Percentiles rank a stretch among this genome's conserved stretches.
These are phyloP conservation scores for Yponomeuta evonymella DNA, from an alignment of 2,888 invertebrate genomes.

Conservation along the genomic window DNA sequence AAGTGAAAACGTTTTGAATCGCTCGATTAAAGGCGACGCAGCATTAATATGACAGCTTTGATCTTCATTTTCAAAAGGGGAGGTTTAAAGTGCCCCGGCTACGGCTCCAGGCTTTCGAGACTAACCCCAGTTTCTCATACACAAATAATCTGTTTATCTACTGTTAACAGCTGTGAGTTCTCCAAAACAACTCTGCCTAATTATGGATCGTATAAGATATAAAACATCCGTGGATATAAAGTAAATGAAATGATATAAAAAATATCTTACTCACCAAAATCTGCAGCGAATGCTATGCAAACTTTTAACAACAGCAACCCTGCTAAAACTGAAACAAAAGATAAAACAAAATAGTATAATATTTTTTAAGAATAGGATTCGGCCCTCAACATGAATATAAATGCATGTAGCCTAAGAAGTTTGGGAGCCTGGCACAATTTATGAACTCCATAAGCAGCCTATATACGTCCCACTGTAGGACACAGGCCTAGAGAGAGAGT, in stretches of 20 bases:
- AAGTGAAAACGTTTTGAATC: background rate
- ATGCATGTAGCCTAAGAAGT: too few relatives aligned
- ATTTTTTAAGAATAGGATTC: slow-evolving; percentile 5
- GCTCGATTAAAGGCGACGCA: slow-evolving; percentile 1
- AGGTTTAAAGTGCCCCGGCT: too few relatives aligned
- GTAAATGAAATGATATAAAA: background rate
- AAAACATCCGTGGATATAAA: too few relatives aligned
- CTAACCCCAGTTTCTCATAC: background rate
- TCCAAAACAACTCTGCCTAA: background rate
- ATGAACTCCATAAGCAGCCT: too few relatives aligned
- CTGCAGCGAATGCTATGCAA: slow-evolving; percentile 43
- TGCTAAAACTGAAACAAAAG: slow-evolving; percentile 53
- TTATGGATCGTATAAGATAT: too few relatives aligned
- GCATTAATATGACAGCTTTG: background rate
- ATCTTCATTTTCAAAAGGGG: background rate
- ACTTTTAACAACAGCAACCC: slow-evolving; percentile 55
- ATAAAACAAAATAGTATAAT: slow-evolving; percentile 9
- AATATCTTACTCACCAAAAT: slow-evolving; percentile 57
- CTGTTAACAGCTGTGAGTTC: too few relatives aligned
- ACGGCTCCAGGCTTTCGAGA: background rate
- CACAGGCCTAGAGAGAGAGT: too few relatives aligned
- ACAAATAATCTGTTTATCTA: background rate
- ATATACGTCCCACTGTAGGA: too few relatives aligned
- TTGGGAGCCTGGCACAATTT: too few relatives aligned
- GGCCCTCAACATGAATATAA: too few relatives aligned